phyloP scores from a whole-genome alignment of 2,113 vertebrate genomes.

The Madoqua kirkii region DNA sequence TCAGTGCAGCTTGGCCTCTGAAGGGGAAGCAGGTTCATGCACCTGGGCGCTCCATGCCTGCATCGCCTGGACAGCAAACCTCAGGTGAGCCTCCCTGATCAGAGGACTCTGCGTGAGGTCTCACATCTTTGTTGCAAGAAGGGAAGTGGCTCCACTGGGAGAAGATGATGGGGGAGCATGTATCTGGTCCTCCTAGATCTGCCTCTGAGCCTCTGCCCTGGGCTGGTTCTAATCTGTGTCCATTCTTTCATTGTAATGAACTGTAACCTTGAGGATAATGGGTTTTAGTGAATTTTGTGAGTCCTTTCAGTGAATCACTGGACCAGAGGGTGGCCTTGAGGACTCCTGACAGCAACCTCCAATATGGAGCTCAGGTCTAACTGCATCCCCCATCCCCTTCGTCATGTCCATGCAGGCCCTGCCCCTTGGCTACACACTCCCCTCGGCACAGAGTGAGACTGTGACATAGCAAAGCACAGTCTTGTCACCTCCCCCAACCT shows the following conservation, averaged over 20 bases:
- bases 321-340: background rate
- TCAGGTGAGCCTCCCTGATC: background rate
- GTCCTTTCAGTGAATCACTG: background rate
- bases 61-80: too few relatives aligned
- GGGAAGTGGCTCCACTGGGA: background rate
- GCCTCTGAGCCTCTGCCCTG: background rate
- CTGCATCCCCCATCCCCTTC: fast-evolving
- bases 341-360: background rate
- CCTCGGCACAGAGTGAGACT: fast-evolving
- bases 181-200: background rate
- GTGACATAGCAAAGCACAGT: fast-evolving
- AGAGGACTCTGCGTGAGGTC: background rate
- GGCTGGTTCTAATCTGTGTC: background rate
- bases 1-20: background rate
- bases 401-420: fast-evolving
- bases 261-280: fast-evolving
- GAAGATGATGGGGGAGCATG: fast-evolving
- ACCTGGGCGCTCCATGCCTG: background rate
- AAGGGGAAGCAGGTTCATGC: background rate
- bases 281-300: background rate
- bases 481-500: background rate
- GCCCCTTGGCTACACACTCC: fast-evolving
- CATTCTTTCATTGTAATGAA: background rate
- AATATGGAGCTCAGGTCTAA: background rate
- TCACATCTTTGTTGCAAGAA: background rate